These are phyloP conservation scores for Oegoconia quadripuncta DNA, from an alignment of 2,888 invertebrate genomes.

Conservation along the genomic window DNA sequence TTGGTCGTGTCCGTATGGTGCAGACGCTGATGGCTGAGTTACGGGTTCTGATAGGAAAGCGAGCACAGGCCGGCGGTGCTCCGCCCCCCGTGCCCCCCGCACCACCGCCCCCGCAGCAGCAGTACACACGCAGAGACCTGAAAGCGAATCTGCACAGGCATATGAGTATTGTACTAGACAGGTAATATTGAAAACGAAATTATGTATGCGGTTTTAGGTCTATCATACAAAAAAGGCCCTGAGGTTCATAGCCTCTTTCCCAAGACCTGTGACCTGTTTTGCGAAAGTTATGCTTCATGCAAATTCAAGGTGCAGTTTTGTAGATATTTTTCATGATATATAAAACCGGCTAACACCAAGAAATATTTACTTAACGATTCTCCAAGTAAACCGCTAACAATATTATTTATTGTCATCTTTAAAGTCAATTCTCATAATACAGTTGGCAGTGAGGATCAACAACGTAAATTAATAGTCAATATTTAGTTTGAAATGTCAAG, in stretches of 20 bases:
- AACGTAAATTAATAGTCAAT: slow-evolving; percentile 22
- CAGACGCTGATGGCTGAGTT: slow-evolving; percentile 75
- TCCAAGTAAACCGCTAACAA: too few relatives aligned
- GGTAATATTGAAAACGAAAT: slow-evolving; percentile 45
- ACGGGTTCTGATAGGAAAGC: slow-evolving; percentile 75
- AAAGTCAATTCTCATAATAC: background rate
- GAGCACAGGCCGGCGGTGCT: slow-evolving; percentile 59
- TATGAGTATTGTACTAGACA: slow-evolving; percentile 77
- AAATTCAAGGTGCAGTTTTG: too few relatives aligned
- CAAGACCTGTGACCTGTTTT: too few relatives aligned
- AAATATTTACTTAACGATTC: too few relatives aligned
- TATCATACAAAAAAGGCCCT: too few relatives aligned
- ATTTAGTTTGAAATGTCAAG: slow-evolving; percentile 17
- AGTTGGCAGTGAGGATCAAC: slow-evolving; percentile 8
- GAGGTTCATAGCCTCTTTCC: too few relatives aligned
- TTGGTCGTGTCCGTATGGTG: slow-evolving; percentile 74
- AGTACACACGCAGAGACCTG: slow-evolving; percentile 68
- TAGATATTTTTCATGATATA: background rate
- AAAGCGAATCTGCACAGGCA: slow-evolving; percentile 75
- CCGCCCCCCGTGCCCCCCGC: slow-evolving; percentile 38
- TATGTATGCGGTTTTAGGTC: too few relatives aligned
- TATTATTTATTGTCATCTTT: background rate
- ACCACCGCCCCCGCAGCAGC: slow-evolving; percentile 46
- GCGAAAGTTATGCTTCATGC: too few relatives aligned
- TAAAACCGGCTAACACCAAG: too few relatives aligned